Evolutionary conservation across 1,140 invertebrate species (phyloP).

Genomic region (Adoxophyes honmai): DNA sequence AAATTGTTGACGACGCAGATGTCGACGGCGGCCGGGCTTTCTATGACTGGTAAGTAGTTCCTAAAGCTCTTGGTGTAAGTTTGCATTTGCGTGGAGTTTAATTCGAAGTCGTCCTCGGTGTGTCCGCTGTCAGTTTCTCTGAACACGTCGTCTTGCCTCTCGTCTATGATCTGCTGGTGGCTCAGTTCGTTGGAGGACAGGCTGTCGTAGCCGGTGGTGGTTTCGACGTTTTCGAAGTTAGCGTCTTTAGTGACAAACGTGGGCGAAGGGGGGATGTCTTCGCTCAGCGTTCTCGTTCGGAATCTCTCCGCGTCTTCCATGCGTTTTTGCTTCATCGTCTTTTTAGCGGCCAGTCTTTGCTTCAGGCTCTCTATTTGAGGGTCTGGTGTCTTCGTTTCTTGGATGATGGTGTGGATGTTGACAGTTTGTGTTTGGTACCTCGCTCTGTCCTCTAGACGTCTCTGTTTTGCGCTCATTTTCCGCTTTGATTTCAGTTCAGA

Average conservation of each 20-base stretch:
- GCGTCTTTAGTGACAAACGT: slow-evolving; percentile 67
- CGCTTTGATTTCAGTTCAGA: slow-evolving; percentile 51
- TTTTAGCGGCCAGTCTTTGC: slow-evolving; percentile 67
- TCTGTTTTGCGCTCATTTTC: slow-evolving; percentile 79
- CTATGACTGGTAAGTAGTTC: slow-evolving; percentile 65
- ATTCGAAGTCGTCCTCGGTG: slow-evolving; percentile 78
- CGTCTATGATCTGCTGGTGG: slow-evolving; percentile 56
- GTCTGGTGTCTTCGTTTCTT: slow-evolving; percentile 27
- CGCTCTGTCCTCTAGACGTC: slow-evolving; percentile 81
- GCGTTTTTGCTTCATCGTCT: slow-evolving; percentile 77
- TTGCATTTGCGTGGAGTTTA: slow-evolving; percentile 71
- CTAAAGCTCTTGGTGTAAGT: slow-evolving; percentile 69
- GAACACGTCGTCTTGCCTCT: slow-evolving; percentile 45
- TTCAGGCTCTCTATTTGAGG: slow-evolving; percentile 71
- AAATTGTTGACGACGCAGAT: slow-evolving; percentile 71
- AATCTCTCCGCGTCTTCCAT: slow-evolving; percentile 81
- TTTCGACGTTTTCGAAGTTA: slow-evolving; percentile 65
- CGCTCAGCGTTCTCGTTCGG: slow-evolving; percentile 80
- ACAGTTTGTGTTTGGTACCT: slow-evolving; percentile 84
- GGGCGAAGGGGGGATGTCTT: slow-evolving; percentile 68
- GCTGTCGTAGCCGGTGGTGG: slow-evolving; percentile 68
- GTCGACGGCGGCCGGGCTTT: slow-evolving; percentile 67
- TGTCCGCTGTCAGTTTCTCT: slow-evolving; percentile 77
- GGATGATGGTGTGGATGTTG: slow-evolving; percentile 49
- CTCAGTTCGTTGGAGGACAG: slow-evolving; percentile 61